These are phyloP conservation scores for Lydus trimaculatus DNA, from an alignment of 2,888 invertebrate species.

Conservation along the genomic window DNA sequence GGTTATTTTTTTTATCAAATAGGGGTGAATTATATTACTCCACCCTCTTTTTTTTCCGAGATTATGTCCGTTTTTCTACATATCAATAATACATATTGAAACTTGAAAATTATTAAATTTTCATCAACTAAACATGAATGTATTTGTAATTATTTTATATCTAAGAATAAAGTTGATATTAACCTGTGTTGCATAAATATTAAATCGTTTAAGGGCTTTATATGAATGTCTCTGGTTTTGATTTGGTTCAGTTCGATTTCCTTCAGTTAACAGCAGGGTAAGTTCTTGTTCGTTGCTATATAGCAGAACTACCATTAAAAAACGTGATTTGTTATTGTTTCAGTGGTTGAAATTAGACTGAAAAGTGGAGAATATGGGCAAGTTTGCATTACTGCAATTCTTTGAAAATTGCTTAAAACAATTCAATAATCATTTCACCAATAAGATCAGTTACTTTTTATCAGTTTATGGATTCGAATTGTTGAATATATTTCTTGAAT, in stretches of 20 bases:
- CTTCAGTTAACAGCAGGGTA: background rate
- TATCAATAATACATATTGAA: background rate
- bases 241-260: background rate
- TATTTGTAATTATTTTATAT: background rate
- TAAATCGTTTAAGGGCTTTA: background rate
- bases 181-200: background rate
- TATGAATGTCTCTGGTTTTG: background rate
- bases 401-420: too few species aligned
- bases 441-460: background rate
- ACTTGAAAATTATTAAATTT: background rate
- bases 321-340: background rate
- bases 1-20: background rate
- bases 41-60: background rate
- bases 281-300: background rate
- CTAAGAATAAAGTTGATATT: background rate
- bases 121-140: background rate
- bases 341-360: background rate
- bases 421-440: background rate
- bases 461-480: background rate
- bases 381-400: background rate
- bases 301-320: too few species aligned
- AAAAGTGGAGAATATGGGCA: background rate
- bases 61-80: background rate
- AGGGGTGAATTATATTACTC: background rate
- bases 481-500: background rate